A percentile compares a stretch with the other conserved stretches of the same genome.
Evolutionary conservation across 2,113 vertebrate genomes (phyloP).

Genomic region (Muscicapa adusta): DNA sequence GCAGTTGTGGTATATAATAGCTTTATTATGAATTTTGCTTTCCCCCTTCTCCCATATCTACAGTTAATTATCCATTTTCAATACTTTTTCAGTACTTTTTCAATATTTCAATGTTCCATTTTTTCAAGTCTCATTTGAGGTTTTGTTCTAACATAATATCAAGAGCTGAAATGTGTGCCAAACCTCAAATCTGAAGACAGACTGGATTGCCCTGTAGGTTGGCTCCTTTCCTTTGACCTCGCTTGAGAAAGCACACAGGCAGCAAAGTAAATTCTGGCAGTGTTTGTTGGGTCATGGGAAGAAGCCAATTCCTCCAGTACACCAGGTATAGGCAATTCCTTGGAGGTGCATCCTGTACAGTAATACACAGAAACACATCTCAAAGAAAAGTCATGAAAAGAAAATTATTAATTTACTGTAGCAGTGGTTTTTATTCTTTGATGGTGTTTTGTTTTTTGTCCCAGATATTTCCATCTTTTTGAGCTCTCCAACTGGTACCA

Average conservation of each 20-base stretch:
- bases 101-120: neutral
- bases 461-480: neutral
- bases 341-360: neutral
- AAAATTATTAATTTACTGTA: neutral
- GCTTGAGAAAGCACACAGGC: neutral
- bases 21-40: neutral
- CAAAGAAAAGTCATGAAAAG: neutral
- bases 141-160: neutral
- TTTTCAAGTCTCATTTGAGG: neutral
- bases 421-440: neutral
- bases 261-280: neutral
- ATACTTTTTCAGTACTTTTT: too few relatives aligned
- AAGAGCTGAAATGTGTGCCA: neutral
- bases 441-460: neutral
- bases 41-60: rapidly evolving
- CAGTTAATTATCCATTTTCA: neutral
- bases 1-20: neutral
- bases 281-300: neutral
- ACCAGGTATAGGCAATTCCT: neutral
- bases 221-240: neutral
- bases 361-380: neutral
- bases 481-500: neutral
- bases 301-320: neutral
- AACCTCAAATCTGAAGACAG: neutral
- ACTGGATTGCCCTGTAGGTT: neutral